These are phyloP conservation scores for Elaeidobius kamerunicus DNA, from an alignment of 2,888 invertebrate genomes.

Conservation along the genomic window DNA sequence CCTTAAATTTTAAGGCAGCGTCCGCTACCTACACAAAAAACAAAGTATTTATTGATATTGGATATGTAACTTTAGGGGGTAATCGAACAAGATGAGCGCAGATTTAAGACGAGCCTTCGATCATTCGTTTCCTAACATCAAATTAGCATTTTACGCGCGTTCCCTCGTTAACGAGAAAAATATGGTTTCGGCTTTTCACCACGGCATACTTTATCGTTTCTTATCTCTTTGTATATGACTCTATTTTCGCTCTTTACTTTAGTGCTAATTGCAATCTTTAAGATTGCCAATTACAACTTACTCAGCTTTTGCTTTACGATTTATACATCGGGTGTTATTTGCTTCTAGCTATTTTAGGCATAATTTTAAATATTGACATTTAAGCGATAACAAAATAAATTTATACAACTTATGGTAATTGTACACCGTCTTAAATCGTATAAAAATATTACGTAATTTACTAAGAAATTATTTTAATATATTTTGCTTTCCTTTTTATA, in stretches of 20 bases:
- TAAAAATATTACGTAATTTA: no score
- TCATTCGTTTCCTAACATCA: slow-evolving; percentile 27
- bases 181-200: slow-evolving; percentile 21
- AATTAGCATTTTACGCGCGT: slow-evolving; percentile 29
- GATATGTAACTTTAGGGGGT: slow-evolving; percentile 34
- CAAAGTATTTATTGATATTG: slow-evolving; percentile 34
- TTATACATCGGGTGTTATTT: no score
- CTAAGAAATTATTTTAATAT: no score
- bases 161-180: slow-evolving; percentile 24
- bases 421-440: no score
- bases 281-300: no score
- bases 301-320: no score
- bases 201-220: slow-evolving; percentile 13
- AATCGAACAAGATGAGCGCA: slow-evolving; percentile 28
- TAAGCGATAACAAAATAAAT: no score
- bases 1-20: slow-evolving; percentile 28
- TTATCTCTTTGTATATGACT: slow-evolving; percentile 12
- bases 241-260: slow-evolving; percentile 6
- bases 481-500: no score
- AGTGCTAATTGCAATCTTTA: not conserved
- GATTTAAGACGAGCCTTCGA: slow-evolving; percentile 23
- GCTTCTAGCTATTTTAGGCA: no score
- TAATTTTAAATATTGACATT: no score
- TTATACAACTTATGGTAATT: no score
- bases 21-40: slow-evolving; percentile 33